These are phyloP conservation scores for Cichlasoma orientale DNA, from an alignment of 2,797 vertebrate genomes.

Conservation along the genomic window DNA sequence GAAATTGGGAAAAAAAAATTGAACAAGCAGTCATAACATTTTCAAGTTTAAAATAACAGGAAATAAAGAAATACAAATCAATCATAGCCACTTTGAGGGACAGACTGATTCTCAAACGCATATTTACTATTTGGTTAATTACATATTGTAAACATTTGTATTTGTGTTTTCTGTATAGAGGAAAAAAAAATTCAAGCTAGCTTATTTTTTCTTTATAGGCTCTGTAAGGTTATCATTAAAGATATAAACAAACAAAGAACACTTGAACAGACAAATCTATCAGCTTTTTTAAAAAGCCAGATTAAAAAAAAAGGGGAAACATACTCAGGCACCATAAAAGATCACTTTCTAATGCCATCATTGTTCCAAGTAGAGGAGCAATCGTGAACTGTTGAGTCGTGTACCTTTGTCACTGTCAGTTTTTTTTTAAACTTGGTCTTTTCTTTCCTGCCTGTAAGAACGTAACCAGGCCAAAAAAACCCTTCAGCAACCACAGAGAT, in stretches of 20 bases:
- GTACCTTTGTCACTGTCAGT: constrained; percentile 27
- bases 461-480: not conserved
- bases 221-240: constrained; percentile 78
- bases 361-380: constrained; percentile 64
- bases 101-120: constrained; percentile 72
- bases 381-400: constrained; percentile 38
- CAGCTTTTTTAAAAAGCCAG: constrained; percentile 72
- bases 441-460: constrained; percentile 1
- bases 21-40: constrained; percentile 72
- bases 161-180: constrained; percentile 77
- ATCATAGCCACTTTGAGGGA: constrained; percentile 70
- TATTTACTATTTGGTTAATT: constrained; percentile 84
- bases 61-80: constrained; percentile 74
- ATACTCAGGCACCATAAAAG: constrained; percentile 74
- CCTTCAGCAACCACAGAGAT: constrained; percentile 30
- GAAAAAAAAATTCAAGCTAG: constrained; percentile 78
- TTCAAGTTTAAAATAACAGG: constrained; percentile 82
- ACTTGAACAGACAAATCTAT: constrained; percentile 70
- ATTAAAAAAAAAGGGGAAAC: constrained; percentile 40
- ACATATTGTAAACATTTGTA: constrained; percentile 85
- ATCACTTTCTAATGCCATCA: constrained; percentile 71
- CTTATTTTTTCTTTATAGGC: constrained; percentile 84
- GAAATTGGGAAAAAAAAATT: constrained; percentile 1
- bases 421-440: not conserved
- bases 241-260: constrained; percentile 70